phyloP scores from a whole-genome alignment of 1,140 invertebrate species.

The Brachionus sp. region DNA sequence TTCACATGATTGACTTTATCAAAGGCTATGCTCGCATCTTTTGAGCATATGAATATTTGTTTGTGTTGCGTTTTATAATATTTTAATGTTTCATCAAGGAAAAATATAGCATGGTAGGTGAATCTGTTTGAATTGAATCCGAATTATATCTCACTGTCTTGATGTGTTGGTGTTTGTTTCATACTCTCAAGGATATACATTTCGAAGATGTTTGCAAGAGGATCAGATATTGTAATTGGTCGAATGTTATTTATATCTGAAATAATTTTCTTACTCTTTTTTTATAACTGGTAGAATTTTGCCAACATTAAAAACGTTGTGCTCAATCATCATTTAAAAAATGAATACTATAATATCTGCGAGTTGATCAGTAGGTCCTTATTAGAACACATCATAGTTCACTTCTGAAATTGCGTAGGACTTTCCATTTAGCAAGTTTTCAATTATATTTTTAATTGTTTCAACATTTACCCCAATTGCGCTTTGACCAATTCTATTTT shows the following conservation, averaged over 20 bases:
- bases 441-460: slow-evolving; percentile 31
- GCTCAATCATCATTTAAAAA: slow-evolving; percentile 1
- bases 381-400: slow-evolving; percentile 21
- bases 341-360: not conserved
- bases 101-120: not conserved
- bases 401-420: not conserved
- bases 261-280: not conserved
- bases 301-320: not conserved
- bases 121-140: not conserved
- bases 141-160: not conserved
- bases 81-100: not conserved
- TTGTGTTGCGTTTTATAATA: not conserved
- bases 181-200: not conserved
- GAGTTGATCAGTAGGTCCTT: slow-evolving; percentile 19
- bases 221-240: slow-evolving; percentile 22
- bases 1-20: not conserved
- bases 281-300: not conserved
- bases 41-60: not conserved
- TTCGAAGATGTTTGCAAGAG: slow-evolving; percentile 20
- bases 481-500: not conserved
- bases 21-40: slow-evolving; percentile 5
- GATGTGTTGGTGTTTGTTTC: not conserved
- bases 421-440: slow-evolving; percentile 10
- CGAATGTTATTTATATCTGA: no score
- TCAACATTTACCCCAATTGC: not conserved